These are phyloP conservation scores for Hipposideros armiger DNA, from an alignment of 2,113 vertebrate genomes.

Conservation along the genomic window DNA sequence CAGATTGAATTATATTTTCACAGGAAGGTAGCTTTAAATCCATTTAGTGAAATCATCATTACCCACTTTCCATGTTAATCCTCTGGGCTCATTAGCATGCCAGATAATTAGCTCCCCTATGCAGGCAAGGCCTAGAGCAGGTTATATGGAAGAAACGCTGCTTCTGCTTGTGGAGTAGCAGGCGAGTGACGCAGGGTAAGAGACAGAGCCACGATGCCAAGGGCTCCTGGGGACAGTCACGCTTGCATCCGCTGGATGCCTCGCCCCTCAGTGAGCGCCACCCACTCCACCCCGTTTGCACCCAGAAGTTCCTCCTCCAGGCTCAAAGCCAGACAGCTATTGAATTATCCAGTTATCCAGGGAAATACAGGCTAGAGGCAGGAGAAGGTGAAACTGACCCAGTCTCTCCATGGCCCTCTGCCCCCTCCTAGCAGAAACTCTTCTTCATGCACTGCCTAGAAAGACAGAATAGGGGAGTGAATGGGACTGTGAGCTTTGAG, in stretches of 20 bases:
- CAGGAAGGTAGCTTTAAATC: conserved; percentile 51
- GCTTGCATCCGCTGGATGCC: not conserved
- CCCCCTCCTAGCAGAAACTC: not conserved
- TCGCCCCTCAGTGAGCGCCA: not conserved
- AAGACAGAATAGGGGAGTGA: not conserved
- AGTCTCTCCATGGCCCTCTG: not conserved
- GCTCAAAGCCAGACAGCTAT: not conserved
- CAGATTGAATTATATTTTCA: conserved; percentile 43
- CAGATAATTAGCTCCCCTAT: conserved; percentile 12
- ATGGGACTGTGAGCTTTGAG: not conserved
- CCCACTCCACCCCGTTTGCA: not conserved
- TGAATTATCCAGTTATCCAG: not conserved
- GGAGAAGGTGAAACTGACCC: not conserved
- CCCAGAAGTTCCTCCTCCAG: not conserved
- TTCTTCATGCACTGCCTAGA: not conserved
- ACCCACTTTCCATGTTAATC: conserved; percentile 4
- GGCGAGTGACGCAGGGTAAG: not conserved
- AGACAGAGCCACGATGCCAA: not conserved
- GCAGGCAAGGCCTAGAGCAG: not conserved
- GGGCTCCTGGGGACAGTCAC: not conserved
- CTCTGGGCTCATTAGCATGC: conserved; percentile 47
- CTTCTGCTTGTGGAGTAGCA: not conserved
- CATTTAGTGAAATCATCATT: conserved; percentile 57
- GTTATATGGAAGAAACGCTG: not conserved
- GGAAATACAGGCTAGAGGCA: not conserved